phyloP scores from a whole-genome alignment of 2,797 vertebrate species.

The Todus mexicanus region DNA sequence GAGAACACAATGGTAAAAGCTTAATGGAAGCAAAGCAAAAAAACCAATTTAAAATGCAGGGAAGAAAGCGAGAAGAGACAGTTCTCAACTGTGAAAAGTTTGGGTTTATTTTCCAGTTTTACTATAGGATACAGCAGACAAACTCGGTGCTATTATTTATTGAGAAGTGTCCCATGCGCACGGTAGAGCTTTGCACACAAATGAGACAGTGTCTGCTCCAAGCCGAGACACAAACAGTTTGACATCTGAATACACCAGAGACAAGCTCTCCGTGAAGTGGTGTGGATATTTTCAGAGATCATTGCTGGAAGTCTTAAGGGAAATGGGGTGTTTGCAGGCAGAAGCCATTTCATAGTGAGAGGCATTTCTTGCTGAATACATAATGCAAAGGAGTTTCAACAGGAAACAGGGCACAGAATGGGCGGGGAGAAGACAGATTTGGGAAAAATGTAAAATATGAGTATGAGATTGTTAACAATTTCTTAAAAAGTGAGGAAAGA shows the following conservation, averaged over 20 bases:
- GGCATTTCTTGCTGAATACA: constrained; percentile 36
- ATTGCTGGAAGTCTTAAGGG: constrained; percentile 60
- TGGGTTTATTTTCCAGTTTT: constrained; percentile 24
- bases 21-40: constrained; percentile 7
- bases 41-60: not conserved
- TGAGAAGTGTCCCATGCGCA: constrained; percentile 51
- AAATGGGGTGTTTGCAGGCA: constrained; percentile 41
- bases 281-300: constrained; percentile 68
- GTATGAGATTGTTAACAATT: not conserved
- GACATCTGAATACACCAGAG: constrained; percentile 66
- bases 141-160: constrained; percentile 44
- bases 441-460: not conserved
- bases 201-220: constrained; percentile 58
- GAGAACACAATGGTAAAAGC: not conserved
- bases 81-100: constrained; percentile 4
- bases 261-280: constrained; percentile 52
- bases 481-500: not conserved
- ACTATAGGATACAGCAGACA: constrained; percentile 15
- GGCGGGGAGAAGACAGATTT: not conserved
- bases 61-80: not conserved
- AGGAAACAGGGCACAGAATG: constrained; percentile 9
- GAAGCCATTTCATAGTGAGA: constrained; percentile 2
- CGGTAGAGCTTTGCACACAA: constrained; percentile 56
- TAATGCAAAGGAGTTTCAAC: not conserved
- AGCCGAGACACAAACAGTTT: constrained; percentile 61